A percentile compares a stretch with the other conserved stretches of the same genome.
These are phyloP conservation scores for Muricea muricata DNA, from an alignment of 92 coral and sea anemone species.

Conservation along the genomic window DNA sequence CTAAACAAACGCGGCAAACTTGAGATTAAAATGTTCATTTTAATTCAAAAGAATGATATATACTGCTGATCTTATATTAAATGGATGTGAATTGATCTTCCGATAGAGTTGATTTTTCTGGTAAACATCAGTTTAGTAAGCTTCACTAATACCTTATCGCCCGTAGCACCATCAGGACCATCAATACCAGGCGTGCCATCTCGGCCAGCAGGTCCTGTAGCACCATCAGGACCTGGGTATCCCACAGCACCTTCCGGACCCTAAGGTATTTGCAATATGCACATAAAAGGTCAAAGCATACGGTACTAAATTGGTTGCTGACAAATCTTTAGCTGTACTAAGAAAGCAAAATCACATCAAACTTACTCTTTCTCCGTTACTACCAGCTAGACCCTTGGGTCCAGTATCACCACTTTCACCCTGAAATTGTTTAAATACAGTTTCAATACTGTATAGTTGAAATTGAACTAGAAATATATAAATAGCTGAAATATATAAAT, in stretches of 20 bases:
- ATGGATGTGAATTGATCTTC: too few relatives aligned
- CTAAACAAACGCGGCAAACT: too few relatives aligned
- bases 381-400: constrained; percentile 12
- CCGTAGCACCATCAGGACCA: constrained; percentile 13
- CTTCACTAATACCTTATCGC: constrained; percentile 9
- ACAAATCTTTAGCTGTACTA: too few relatives aligned
- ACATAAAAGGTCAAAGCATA: background rate
- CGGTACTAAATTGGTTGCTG: too few relatives aligned
- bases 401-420: constrained; percentile 16
- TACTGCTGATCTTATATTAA: too few relatives aligned
- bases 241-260: constrained; percentile 20
- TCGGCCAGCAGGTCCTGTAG: constrained; percentile 7
- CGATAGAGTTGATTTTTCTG: too few relatives aligned
- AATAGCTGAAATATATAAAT: too few relatives aligned
- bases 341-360: background rate
- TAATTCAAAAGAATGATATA: too few relatives aligned
- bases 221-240: constrained; percentile 16
- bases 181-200: background rate
- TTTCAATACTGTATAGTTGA: too few relatives aligned
- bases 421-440: background rate
- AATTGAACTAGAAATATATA: too few relatives aligned
- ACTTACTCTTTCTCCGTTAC: background rate
- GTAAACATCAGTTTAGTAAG: too few relatives aligned
- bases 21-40: too few relatives aligned
- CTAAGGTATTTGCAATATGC: background rate